Conservation (phyloP, 2,113 vertebrate genomes). For the Colaptes auratus region DNA sequence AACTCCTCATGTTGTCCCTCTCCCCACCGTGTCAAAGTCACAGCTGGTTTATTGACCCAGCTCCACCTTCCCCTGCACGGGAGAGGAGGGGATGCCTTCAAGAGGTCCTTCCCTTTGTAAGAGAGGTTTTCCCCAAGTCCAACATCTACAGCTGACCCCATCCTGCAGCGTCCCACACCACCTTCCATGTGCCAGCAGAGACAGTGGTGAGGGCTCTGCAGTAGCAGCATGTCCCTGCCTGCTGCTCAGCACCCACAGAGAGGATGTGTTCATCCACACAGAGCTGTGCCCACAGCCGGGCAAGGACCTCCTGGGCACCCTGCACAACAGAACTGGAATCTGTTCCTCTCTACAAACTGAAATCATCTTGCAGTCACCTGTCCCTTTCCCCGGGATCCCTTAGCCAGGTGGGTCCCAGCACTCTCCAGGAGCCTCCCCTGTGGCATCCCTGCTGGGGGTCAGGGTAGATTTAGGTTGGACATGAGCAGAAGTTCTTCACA, state of each 20-base stretch:
- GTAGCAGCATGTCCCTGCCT: accelerated
- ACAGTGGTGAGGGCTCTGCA: accelerated
- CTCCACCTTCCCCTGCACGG: neutral
- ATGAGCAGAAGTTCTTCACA: no score
- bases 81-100: neutral
- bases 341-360: neutral
- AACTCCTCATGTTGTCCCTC: neutral
- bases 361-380: neutral
- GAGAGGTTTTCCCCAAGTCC: neutral
- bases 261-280: no score
- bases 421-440: neutral
- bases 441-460: neutral
- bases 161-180: accelerated
- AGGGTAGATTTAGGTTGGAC: no score
- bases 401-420: neutral
- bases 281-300: neutral
- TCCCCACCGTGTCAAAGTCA: neutral
- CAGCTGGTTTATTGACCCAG: neutral
- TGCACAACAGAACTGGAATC: neutral
- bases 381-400: accelerated
- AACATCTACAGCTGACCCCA: accelerated
- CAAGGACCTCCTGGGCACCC: neutral
- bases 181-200: neutral
- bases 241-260: accelerated
- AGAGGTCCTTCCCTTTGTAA: neutral